Conservation (phyloP, 1,140 invertebrate species). For the Teleogryllus occipitalis region DNA sequence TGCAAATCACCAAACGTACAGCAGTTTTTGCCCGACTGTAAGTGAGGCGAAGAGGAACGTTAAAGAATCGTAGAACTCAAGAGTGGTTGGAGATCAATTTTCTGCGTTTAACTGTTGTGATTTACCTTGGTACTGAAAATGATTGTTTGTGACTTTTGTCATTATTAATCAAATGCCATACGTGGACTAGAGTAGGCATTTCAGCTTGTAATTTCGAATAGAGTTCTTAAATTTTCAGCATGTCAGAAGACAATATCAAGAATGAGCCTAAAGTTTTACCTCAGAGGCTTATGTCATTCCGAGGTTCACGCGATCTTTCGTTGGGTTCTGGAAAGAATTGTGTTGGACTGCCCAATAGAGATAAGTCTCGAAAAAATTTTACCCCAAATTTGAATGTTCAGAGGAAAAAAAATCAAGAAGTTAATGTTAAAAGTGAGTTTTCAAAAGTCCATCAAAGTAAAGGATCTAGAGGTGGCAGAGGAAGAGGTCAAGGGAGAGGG, state of each 20-base stretch:
- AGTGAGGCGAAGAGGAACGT: no score
- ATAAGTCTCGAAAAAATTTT: not conserved
- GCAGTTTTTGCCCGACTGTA: no score
- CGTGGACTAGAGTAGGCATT: no score
- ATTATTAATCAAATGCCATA: no score
- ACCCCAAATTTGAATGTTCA: not conserved
- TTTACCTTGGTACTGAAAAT: no score
- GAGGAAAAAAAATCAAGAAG: not conserved
- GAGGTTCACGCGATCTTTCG: not conserved
- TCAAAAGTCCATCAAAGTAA: not conserved
- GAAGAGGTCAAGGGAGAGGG: not conserved
- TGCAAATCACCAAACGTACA: no score
- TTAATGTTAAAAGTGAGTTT: not conserved
- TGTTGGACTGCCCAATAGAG: not conserved
- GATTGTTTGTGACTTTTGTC: no score
- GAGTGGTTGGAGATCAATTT: no score
- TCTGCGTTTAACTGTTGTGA: no score
- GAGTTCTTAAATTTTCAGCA: not conserved
- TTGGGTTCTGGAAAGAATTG: not conserved
- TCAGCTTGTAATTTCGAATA: no score
- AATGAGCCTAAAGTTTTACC: not conserved
- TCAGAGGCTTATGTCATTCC: not conserved
- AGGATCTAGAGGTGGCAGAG: not conserved
- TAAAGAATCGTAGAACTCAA: no score
- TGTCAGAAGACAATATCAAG: not conserved